Conservation (phyloP, 2,888 invertebrate species). For the Epistrophe grossulariae region DNA sequence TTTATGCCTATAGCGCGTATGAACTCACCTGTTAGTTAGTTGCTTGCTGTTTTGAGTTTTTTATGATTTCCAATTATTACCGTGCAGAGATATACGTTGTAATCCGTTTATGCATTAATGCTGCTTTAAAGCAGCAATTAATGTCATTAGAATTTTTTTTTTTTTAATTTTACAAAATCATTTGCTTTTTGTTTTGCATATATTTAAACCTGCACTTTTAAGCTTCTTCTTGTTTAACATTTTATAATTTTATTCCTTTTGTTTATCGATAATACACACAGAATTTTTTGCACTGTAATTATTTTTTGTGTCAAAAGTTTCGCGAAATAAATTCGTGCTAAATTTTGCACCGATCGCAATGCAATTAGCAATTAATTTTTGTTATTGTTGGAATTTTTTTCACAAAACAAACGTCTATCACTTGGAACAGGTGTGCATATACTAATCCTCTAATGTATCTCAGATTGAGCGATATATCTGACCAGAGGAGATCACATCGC, state of each 20-base stretch:
- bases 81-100: slow-evolving; percentile 32
- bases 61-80: slow-evolving; percentile 47
- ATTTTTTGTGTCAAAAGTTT: slow-evolving; percentile 2
- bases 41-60: slow-evolving; percentile 24
- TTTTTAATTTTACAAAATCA: slow-evolving; percentile 23
- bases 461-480: slow-evolving; percentile 75
- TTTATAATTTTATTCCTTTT: neutral
- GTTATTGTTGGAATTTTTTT: neutral
- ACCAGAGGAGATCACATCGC: slow-evolving; percentile 72
- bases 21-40: slow-evolving; percentile 52
- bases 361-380: slow-evolving; percentile 6
- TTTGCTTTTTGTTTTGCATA: slow-evolving; percentile 2
- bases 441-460: slow-evolving; percentile 68
- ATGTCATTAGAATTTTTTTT: neutral
- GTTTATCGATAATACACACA: slow-evolving; percentile 5
- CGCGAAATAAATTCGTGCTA: slow-evolving; percentile 2
- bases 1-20: neutral
- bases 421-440: slow-evolving; percentile 74
- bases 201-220: slow-evolving; percentile 16
- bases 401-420: slow-evolving; percentile 63
- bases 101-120: slow-evolving; percentile 54
- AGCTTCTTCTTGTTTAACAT: slow-evolving; percentile 4
- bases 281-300: neutral
- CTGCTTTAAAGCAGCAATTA: slow-evolving; percentile 26
- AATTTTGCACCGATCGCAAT: slow-evolving; percentile 8